Conservation (phyloP, 2,797 vertebrate genomes). For the Dendrocincla fuliginosa region DNA sequence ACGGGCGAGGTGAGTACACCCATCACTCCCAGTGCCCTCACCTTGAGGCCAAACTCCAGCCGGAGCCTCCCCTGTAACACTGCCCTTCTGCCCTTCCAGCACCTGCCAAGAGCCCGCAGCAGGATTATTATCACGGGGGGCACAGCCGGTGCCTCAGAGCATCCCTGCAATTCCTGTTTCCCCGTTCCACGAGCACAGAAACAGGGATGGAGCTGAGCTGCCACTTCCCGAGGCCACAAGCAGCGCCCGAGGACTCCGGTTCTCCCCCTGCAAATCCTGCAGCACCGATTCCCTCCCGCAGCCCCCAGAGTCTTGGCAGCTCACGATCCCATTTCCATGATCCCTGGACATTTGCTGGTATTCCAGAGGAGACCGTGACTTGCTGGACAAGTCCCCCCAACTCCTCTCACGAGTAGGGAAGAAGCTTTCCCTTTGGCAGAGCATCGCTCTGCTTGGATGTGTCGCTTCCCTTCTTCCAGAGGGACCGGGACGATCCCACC, state of each 20-base stretch:
- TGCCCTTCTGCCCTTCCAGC: background rate
- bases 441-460: background rate
- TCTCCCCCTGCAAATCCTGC: constrained; percentile 68
- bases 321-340: background rate
- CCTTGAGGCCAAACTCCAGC: background rate
- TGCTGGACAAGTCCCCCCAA: background rate
- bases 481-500: background rate
- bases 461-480: constrained; percentile 10
- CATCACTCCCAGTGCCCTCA: accelerated
- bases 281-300: background rate
- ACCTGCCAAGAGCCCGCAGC: constrained; percentile 42
- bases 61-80: background rate
- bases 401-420: constrained; percentile 49
- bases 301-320: constrained; percentile 85
- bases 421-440: constrained; percentile 7
- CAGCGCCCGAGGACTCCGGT: background rate
- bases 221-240: constrained; percentile 79
- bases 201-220: constrained; percentile 77
- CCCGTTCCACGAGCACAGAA: constrained; percentile 76
- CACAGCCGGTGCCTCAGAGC: constrained; percentile 85
- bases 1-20: constrained; percentile 70
- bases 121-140: constrained; percentile 71
- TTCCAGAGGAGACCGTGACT: constrained; percentile 27
- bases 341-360: background rate
- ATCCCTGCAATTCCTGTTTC: constrained; percentile 82